Evolutionary conservation across 2,113 vertebrate species (phyloP), one percentile per base, ranked within the genome.

Genomic region (Speoplatyrhinus poulsoni): DNA sequence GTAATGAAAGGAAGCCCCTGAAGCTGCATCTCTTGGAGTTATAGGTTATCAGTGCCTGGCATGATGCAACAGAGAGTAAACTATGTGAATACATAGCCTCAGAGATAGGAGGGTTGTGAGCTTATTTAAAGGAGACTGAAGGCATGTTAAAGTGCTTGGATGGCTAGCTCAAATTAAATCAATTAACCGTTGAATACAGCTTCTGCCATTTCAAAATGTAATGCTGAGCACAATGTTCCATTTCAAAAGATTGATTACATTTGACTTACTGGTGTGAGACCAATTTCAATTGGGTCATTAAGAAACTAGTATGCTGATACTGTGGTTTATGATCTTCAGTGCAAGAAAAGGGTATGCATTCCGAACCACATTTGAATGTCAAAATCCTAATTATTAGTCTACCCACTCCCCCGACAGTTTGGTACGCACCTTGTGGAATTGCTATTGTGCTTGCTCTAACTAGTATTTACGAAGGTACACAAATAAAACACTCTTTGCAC

Each of bases 11-110:
- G 92, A 93, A 89, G 88, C 91, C 92, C 90, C 92, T 83, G 82
- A 89, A 92, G 92, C 73, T 54, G 93, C 92, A 91, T 86, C 62
- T 90, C 88, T 33, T 77, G 93, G 95, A 93, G 94, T 91, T 91
- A 92, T 92, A 68, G 89, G 91, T 93, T 88, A 79, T 89, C 83
- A 55, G 91, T 26, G 69, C 73, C 46, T 48, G 57, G 62, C 15
- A 66, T 65, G 58, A 65, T 52, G 19, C 61, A 16, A 52, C 69
- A 85, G 46, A 63, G 59, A 69, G 48, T 70, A 63, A 76, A 80
- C 32, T 80, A 41, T 66, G 69, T 66, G 16, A 68, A 58, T 41
- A 52, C 33, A 46, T 0, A 66, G 60, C 9, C 57, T 59, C 7
- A 15, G 10, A 62, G 6, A 26, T n/a, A 58, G 65, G 65, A 19